Conservation (phyloP, 2,888 invertebrate species). For the Deilephila elpenor region DNA sequence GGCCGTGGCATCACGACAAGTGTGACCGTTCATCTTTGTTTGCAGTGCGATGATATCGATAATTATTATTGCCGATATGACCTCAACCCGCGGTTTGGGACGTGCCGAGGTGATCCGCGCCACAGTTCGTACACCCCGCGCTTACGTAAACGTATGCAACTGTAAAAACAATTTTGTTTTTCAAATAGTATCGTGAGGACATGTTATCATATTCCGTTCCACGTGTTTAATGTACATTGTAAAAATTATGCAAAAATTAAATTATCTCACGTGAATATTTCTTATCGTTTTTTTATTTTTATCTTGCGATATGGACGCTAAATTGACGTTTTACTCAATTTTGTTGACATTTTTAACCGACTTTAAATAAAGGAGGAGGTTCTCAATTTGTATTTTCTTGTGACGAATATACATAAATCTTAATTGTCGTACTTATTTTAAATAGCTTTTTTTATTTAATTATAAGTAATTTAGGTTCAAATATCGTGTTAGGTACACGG, state of each 20-base stretch:
- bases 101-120: slow-evolving; percentile 72
- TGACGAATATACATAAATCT: background rate
- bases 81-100: slow-evolving; percentile 80
- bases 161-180: slow-evolving; percentile 60
- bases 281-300: slow-evolving; percentile 5
- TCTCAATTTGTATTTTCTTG: background rate
- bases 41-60: slow-evolving; percentile 69
- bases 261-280: slow-evolving; percentile 23
- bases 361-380: too few relatives aligned
- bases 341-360: background rate
- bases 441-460: background rate
- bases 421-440: background rate
- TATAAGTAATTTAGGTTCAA: too few relatives aligned
- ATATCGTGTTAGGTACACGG: background rate
- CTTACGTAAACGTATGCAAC: slow-evolving; percentile 78
- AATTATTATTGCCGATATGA: slow-evolving; percentile 75
- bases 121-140: slow-evolving; percentile 73
- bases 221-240: background rate
- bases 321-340: background rate
- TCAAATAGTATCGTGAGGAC: slow-evolving; percentile 24
- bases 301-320: background rate
- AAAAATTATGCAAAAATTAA: slow-evolving; percentile 5
- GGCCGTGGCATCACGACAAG: slow-evolving; percentile 39
- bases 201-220: slow-evolving; percentile 25
- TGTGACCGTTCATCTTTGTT: slow-evolving; percentile 66